phyloP scores from a whole-genome alignment of 2,888 invertebrate species.

The Cheilosia grossa region DNA sequence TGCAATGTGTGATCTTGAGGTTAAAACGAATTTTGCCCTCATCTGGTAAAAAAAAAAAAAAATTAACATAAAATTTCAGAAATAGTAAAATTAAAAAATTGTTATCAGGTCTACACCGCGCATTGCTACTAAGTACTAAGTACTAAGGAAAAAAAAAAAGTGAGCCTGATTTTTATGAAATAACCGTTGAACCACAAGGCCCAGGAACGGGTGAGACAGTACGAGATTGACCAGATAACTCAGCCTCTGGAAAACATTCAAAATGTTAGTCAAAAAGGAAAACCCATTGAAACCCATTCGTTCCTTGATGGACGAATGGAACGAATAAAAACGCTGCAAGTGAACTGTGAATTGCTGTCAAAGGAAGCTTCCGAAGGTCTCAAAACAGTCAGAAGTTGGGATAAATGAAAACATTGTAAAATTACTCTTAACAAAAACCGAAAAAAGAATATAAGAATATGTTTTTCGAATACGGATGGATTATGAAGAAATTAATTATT shows the following conservation, averaged over 20 bases:
- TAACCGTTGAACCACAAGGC: not conserved
- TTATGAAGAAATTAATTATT: too few relatives aligned
- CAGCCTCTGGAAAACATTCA: not conserved
- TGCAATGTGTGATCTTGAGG: too few relatives aligned
- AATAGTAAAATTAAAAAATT: too few relatives aligned
- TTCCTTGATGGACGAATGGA: slow-evolving; percentile 5
- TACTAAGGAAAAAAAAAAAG: too few relatives aligned
- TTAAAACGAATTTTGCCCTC: too few relatives aligned
- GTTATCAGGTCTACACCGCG: too few relatives aligned
- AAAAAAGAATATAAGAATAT: not conserved
- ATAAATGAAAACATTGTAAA: slow-evolving; percentile 16
- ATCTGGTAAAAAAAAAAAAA: too few relatives aligned
- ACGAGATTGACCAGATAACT: slow-evolving; percentile 6
- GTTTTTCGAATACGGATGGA: too few relatives aligned
- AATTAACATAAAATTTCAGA: too few relatives aligned
- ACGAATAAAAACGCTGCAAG: slow-evolving; percentile 10
- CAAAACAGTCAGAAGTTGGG: slow-evolving; percentile 7
- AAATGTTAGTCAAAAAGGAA: not conserved
- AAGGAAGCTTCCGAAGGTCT: slow-evolving; percentile 19
- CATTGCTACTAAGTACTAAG: too few relatives aligned
- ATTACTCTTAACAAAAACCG: not conserved
- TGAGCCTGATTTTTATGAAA: slow-evolving; percentile 23
- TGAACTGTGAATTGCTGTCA: not conserved
- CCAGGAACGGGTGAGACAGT: not conserved
- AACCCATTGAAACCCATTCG: not conserved